phyloP scores from a whole-genome alignment of 2,113 vertebrate species.

The Nettapus auritus region DNA sequence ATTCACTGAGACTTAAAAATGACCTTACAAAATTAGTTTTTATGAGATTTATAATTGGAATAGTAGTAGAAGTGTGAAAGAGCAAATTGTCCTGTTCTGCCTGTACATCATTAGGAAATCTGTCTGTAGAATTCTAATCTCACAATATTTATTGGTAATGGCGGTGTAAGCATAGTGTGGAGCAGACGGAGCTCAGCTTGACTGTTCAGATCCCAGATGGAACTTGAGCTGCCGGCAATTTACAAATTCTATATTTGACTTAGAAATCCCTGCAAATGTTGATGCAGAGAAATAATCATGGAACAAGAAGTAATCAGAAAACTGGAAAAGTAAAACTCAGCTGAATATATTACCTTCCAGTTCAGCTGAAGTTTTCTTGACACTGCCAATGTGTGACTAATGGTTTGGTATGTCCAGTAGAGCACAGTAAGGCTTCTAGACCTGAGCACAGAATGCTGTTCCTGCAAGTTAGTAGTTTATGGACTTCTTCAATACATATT shows the following conservation, averaged over 20 bases:
- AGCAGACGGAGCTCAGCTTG: conserved; percentile 66
- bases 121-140: conserved; percentile 38
- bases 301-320: conserved; percentile 42
- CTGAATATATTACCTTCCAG: not conserved
- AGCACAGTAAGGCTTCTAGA: not conserved
- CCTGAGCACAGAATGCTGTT: not conserved
- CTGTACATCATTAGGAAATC: conserved; percentile 22
- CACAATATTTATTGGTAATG: conserved; percentile 41
- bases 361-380: not conserved
- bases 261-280: conserved; percentile 60
- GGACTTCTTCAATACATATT: not conserved
- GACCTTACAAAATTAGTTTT: not conserved
- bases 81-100: conserved; percentile 50
- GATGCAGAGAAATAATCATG: conserved; percentile 6
- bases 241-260: conserved; percentile 63
- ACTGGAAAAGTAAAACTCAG: not conserved
- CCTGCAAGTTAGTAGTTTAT: not conserved
- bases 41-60: not conserved
- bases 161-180: not conserved
- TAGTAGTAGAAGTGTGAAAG: conserved; percentile 25
- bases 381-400: not conserved
- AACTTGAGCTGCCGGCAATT: conserved; percentile 4
- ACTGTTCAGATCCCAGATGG: conserved; percentile 58
- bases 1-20: not conserved
- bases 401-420: not conserved